Base-by-base conservation (phyloP, 2,113 vertebrate species). In the Lepisosteus osseus region DNA sequence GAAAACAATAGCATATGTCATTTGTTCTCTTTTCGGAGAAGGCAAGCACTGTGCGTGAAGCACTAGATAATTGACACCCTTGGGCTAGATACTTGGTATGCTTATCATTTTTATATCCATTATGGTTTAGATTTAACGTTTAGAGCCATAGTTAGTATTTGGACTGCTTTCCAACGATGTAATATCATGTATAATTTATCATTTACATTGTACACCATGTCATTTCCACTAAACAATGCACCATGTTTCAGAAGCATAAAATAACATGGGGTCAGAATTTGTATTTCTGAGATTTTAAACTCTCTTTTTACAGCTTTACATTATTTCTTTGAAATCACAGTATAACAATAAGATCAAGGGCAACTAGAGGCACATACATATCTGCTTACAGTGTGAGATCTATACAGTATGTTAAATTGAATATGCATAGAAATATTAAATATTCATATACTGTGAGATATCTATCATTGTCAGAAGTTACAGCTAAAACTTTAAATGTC, bases 181-280 rank as follows among this genome's bases (percentile, higher is more conserved):
- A 42, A 51, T 69, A 11, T 72, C n/a, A 68, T 78, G 55, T 65
- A 78, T 83, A 76, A 82, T 81, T 86, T 71, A 84, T 76, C 61
- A 75, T 72, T 47, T 1, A 42, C 54, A 64, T 68, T 78, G 76
- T 72, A 76, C 73, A 65, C 72, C 65, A 44, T 62, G 4, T 72
- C 7, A 71, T 70, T 4, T 4, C 70, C 71, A 6, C 8, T 45
- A 6, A 15, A 44, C 42, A 4, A 66, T 76, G 62, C 55, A 55
- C 47, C 65, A 12, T 12, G 67, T 59, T 61, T 68, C 43, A 65
- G 47, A 73, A 69, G 2, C 42, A 6, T 67, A 62, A 75, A 71
- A 14, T 47, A 71, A 69, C n/a, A 44, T 3, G 45, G 17, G 61
- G 11, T 61, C 68, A 7, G 12, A 54, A 47, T 66, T 67, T 71